A percentile compares a stretch with the other conserved stretches of the same genome.
Evolutionary conservation across 2,888 invertebrate species (phyloP).

Genomic region (Neuroscelio doddi): DNA sequence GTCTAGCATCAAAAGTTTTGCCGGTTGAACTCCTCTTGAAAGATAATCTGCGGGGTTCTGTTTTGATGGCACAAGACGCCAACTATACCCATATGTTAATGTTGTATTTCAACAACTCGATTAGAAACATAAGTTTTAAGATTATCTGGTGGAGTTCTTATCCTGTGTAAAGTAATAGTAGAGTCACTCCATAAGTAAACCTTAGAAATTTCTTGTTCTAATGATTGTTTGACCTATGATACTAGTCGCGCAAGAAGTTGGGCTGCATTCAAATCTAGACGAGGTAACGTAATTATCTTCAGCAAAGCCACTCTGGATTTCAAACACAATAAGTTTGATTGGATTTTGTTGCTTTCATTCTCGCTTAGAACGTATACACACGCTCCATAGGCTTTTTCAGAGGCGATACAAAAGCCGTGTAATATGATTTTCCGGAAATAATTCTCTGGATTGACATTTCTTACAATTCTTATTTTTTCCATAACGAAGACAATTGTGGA

Average conservation of each 20-base stretch:
- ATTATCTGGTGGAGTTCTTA: constrained; percentile 12
- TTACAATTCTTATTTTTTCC: too few relatives aligned
- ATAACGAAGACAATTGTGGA: too few relatives aligned
- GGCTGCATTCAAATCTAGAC: constrained; percentile 25
- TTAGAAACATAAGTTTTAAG: too few relatives aligned
- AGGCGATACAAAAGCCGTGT: too few relatives aligned
- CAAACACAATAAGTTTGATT: too few relatives aligned
- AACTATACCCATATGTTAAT: neutral
- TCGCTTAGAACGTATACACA: too few relatives aligned
- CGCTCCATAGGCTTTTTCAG: too few relatives aligned
- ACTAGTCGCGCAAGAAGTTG: constrained; percentile 15
- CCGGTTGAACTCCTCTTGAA: too few relatives aligned
- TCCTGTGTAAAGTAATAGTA: constrained; percentile 18
- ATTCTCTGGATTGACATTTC: too few relatives aligned
- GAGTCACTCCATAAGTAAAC: constrained; percentile 23
- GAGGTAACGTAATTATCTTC: constrained; percentile 17
- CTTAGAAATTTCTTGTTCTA: constrained; percentile 5
- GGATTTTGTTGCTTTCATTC: too few relatives aligned
- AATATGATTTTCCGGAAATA: too few relatives aligned
- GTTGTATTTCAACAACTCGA: constrained; percentile 8
- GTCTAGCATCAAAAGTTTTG: neutral
- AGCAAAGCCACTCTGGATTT: constrained; percentile 36
- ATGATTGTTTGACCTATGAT: constrained; percentile 2
- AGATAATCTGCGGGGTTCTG: too few relatives aligned
- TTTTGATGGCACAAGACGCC: constrained; percentile 8